These are phyloP conservation scores for Tiliacea aurago DNA, from an alignment of 2,888 invertebrate genomes.

Conservation along the genomic window DNA sequence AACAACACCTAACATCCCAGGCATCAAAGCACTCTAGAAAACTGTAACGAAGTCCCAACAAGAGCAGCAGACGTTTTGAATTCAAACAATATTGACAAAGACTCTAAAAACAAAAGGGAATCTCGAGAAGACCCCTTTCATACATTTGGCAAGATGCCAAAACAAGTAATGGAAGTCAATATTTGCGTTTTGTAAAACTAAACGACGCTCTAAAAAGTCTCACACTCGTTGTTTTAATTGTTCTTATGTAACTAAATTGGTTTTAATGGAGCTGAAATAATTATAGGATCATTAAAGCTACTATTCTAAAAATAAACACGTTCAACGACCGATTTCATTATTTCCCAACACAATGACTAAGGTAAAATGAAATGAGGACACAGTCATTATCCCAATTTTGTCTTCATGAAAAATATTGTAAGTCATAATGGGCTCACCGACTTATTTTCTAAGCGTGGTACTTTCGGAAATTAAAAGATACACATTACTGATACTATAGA, in stretches of 20 bases:
- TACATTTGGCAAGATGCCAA: slow-evolving; percentile 73
- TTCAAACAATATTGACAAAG: slow-evolving; percentile 72
- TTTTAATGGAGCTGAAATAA: slow-evolving; percentile 22
- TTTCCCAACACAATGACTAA: background rate
- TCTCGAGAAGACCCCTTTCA: slow-evolving; percentile 73
- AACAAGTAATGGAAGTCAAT: slow-evolving; percentile 65
- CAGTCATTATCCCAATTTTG: no score
- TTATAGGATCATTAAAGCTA: slow-evolving; percentile 10
- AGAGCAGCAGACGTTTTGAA: slow-evolving; percentile 65
- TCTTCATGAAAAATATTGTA: background rate
- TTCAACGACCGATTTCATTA: background rate
- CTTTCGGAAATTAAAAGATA: background rate
- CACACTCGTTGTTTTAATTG: slow-evolving; percentile 52
- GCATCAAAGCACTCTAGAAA: slow-evolving; percentile 56
- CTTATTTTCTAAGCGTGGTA: background rate
- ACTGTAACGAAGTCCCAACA: slow-evolving; percentile 65
- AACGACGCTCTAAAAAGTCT: slow-evolving; percentile 56
- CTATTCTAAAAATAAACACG: background rate
- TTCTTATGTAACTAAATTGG: slow-evolving; percentile 34
- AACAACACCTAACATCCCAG: slow-evolving; percentile 10
- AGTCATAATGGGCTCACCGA: background rate
- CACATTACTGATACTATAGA: background rate
- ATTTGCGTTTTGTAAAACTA: slow-evolving; percentile 62
- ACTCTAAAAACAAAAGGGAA: slow-evolving; percentile 69
- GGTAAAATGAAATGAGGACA: background rate